Conservation (phyloP, 1,140 invertebrate species). For the Drosophila aff. region DNA sequence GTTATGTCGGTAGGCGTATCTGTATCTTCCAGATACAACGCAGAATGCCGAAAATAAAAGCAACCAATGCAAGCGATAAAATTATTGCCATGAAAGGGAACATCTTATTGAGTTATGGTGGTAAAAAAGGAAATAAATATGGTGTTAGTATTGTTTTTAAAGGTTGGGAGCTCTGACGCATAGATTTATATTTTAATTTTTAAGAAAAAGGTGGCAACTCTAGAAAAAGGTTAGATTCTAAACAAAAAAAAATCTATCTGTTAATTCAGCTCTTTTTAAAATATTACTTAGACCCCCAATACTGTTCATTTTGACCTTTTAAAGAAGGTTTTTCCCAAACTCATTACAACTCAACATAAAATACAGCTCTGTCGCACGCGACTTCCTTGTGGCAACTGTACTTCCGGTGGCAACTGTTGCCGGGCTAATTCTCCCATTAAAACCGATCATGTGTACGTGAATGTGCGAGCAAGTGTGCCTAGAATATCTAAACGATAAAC, state of each 20-base stretch:
- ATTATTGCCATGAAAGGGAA: background rate
- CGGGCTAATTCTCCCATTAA: slow-evolving; percentile 63
- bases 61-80: slow-evolving; percentile 35
- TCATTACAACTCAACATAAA: background rate
- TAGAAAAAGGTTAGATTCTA: no score
- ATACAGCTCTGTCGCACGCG: background rate
- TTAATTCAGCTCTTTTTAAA: background rate
- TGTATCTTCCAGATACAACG: slow-evolving; percentile 67
- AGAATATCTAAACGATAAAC: slow-evolving; percentile 50
- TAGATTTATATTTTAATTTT: background rate
- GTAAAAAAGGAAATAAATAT: background rate
- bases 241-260: no score
- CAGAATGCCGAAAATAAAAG: slow-evolving; percentile 54
- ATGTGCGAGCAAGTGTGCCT: slow-evolving; percentile 39
- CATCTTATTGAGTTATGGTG: background rate
- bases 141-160: background rate
- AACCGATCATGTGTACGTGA: slow-evolving; percentile 47
- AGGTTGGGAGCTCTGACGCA: background rate
- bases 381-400: slow-evolving; percentile 58
- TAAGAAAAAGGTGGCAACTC: no score
- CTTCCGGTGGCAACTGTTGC: slow-evolving; percentile 69
- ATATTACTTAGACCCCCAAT: background rate
- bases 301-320: background rate
- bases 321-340: background rate
- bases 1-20: slow-evolving; percentile 69